These are phyloP conservation scores for Cyrtodaria siliqua DNA, from an alignment of 2,888 invertebrate species.

Conservation along the genomic window DNA sequence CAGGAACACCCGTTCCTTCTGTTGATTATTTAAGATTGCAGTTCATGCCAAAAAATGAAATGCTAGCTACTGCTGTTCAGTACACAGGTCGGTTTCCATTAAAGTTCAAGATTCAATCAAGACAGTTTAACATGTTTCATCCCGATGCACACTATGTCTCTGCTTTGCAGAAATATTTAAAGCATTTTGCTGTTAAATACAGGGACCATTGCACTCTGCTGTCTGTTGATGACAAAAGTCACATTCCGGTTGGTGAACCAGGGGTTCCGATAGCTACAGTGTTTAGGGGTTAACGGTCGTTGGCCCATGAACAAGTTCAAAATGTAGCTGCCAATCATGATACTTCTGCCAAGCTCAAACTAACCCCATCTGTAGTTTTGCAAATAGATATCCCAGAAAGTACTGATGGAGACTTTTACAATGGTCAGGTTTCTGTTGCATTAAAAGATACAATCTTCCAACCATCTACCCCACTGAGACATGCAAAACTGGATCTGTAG, in stretches of 20 bases:
- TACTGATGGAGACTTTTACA: conserved; percentile 42
- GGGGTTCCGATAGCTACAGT: conserved; percentile 25
- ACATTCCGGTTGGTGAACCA: conserved; percentile 58
- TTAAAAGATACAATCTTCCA: conserved; percentile 55
- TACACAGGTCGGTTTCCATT: conserved; percentile 17
- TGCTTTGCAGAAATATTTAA: conserved; percentile 25
- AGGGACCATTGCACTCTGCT: conserved; percentile 22
- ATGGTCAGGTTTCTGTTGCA: conserved; percentile 45
- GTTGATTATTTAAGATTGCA: conserved; percentile 18
- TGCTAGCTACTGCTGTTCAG: neutral
- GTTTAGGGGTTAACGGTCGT: conserved; percentile 61
- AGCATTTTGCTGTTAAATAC: conserved; percentile 27
- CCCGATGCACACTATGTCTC: conserved; percentile 30
- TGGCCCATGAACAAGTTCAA: conserved; percentile 36
- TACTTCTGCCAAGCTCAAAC: conserved; percentile 12
- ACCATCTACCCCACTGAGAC: conserved; percentile 24
- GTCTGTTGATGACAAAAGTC: conserved; percentile 56
- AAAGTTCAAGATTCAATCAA: conserved; percentile 25
- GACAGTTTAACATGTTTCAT: conserved; percentile 15
- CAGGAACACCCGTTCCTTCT: conserved; percentile 8
- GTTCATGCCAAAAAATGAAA: conserved; percentile 18
- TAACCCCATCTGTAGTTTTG: conserved; percentile 61
- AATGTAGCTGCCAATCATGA: no score
- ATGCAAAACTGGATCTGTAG: conserved; percentile 13
- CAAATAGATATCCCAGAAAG: conserved; percentile 51